Evolutionary conservation across 2,113 vertebrate species (phyloP).

Genomic region (Thalassarche chlororhynchos): DNA sequence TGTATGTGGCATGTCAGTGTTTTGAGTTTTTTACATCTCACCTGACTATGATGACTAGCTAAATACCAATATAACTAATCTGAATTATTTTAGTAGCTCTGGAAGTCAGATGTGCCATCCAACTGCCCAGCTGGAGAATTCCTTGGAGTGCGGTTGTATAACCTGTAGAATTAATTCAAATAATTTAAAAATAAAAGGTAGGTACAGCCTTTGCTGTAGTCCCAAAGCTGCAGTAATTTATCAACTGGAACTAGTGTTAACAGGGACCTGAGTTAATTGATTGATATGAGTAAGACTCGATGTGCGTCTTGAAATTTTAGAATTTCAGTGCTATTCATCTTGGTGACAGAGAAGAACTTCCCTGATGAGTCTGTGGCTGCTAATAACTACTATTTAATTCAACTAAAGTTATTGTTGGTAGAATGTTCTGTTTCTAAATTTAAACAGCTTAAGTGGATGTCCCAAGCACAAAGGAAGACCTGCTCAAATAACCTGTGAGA

Average conservation of each 20-base stretch:
- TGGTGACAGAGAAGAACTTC: neutral
- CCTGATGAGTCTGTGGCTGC: neutral
- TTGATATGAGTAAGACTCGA: neutral
- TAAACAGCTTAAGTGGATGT: neutral
- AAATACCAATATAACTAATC: neutral
- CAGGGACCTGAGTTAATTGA: neutral
- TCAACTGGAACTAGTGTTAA: neutral
- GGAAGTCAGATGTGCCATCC: neutral
- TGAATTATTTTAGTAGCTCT: neutral
- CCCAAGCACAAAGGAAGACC: neutral
- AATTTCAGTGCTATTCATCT: neutral
- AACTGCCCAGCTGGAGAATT: neutral
- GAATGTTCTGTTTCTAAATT: neutral
- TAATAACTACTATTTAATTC: conserved; percentile 23
- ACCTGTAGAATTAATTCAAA: neutral
- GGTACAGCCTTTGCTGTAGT: neutral
- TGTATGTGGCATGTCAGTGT: neutral
- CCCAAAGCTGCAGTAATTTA: neutral
- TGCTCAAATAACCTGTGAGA: neutral
- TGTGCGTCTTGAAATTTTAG: neutral
- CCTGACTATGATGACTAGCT: neutral
- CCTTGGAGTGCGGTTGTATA: neutral
- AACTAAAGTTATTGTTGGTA: neutral
- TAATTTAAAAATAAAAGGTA: neutral
- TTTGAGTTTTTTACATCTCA: neutral